Evolutionary conservation across 37 sponge, comb jelly and placozoan genomes (phyloP).

Genomic region (Haliclona indistincta): DNA sequence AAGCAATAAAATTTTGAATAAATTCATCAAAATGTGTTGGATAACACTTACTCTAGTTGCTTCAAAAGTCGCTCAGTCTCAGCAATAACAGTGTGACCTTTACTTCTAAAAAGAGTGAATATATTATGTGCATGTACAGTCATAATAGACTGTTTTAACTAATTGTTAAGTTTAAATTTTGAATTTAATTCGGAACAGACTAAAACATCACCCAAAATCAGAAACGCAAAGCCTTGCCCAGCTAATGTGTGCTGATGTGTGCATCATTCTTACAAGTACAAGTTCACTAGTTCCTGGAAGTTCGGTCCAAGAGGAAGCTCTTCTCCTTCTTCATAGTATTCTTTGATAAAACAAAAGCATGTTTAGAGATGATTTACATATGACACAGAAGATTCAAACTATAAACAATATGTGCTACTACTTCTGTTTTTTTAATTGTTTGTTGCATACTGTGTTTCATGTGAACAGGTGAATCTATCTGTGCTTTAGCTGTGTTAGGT

Average conservation of each 20-base stretch:
- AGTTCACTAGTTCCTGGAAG: conserved; percentile 55
- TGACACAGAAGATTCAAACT: no score
- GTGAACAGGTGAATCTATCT: conserved; percentile 6
- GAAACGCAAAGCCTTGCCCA: no score
- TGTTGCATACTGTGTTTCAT: no score
- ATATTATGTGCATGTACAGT: neutral
- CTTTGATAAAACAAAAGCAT: neutral
- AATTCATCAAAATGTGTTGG: neutral
- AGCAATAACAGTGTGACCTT: neutral
- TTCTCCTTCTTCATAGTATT: conserved; percentile 41
- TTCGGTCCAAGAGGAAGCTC: conserved; percentile 63
- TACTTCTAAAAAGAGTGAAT: neutral
- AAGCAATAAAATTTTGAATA: neutral
- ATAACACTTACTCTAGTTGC: conserved; percentile 2
- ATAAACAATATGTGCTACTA: no score
- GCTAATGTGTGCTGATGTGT: neutral
- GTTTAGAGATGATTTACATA: neutral
- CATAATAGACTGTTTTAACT: neutral
- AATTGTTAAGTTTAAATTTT: no score
- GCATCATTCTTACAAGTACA: neutral
- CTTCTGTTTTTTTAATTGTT: no score
- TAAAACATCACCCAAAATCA: neutral
- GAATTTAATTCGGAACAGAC: neutral
- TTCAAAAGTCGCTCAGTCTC: neutral
- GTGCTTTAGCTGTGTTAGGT: conserved; percentile 43